These are phyloP conservation scores for Caenorhabditis drosophilae DNA, from an alignment of 2,888 invertebrate genomes.

Conservation along the genomic window DNA sequence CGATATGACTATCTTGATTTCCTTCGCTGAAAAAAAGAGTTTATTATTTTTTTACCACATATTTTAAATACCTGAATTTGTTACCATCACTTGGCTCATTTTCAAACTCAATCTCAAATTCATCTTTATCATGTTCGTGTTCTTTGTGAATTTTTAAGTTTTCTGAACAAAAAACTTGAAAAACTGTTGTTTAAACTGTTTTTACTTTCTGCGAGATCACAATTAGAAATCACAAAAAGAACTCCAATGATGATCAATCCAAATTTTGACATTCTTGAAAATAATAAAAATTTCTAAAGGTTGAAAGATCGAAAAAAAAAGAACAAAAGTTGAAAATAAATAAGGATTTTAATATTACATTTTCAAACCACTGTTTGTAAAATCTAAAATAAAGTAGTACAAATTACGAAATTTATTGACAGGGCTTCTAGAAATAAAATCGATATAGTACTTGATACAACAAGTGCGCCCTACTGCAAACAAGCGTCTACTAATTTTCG, in stretches of 20 bases:
- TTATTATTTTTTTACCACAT: too few species aligned
- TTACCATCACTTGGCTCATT: conserved; percentile 17
- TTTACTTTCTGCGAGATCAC: conserved; percentile 48
- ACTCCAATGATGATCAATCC: conserved; percentile 29
- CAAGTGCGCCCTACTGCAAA: conserved; percentile 3
- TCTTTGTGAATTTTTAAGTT: conserved; percentile 30
- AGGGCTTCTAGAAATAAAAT: neutral
- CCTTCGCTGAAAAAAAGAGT: conserved; percentile 34
- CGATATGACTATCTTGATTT: conserved; percentile 52
- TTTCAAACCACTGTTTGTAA: too few species aligned
- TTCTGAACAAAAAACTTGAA: conserved; percentile 9
- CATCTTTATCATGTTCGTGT: conserved; percentile 55
- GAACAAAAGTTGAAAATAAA: too few species aligned
- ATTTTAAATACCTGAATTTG: too few species aligned
- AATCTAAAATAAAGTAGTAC: too few species aligned
- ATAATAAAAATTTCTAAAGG: too few species aligned
- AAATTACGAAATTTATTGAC: neutral
- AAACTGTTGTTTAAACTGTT: neutral
- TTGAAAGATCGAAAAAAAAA: too few species aligned
- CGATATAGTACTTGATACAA: neutral
- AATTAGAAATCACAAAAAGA: conserved; percentile 41
- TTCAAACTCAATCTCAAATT: conserved; percentile 54
- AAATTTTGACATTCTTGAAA: conserved; percentile 20
- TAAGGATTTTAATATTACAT: too few species aligned
- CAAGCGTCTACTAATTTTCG: neutral